Conservation (phyloP, 2,113 vertebrate genomes). For the Lutjanus erythropterus region DNA sequence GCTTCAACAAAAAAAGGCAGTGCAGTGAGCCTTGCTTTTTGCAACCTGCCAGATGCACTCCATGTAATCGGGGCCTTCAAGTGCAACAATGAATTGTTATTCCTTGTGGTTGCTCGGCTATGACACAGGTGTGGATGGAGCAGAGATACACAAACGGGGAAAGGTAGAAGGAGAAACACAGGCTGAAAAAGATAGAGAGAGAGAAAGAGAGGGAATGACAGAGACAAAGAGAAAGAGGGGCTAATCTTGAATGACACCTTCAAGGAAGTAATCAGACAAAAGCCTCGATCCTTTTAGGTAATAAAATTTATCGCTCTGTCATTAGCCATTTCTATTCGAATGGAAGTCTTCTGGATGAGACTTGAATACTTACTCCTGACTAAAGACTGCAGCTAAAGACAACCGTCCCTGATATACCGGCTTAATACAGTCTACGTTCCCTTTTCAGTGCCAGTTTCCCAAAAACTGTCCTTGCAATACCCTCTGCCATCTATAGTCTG, state of each 20-base stretch:
- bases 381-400: conserved; percentile 12
- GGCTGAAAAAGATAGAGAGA: background rate
- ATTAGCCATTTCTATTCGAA: conserved; percentile 47
- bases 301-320: conserved; percentile 42
- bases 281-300: conserved; percentile 46
- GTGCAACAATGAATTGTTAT: too few relatives aligned
- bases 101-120: background rate
- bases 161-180: background rate
- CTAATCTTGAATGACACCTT: conserved; percentile 46
- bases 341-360: conserved; percentile 30
- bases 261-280: conserved; percentile 53
- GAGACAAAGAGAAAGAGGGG: background rate
- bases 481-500: conserved; percentile 1
- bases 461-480: conserved; percentile 14
- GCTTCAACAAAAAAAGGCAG: too few relatives aligned
- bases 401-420: background rate
- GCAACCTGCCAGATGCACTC: too few relatives aligned
- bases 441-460: conserved; percentile 13
- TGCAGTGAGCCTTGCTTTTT: too few relatives aligned
- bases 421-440: conserved; percentile 15
- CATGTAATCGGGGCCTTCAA: too few relatives aligned
- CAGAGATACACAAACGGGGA: background rate
- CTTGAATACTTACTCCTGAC: conserved; percentile 26
- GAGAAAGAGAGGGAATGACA: background rate
- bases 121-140: background rate